Conservation (phyloP, 2,113 vertebrate genomes). For the Sorex fumeus region DNA sequence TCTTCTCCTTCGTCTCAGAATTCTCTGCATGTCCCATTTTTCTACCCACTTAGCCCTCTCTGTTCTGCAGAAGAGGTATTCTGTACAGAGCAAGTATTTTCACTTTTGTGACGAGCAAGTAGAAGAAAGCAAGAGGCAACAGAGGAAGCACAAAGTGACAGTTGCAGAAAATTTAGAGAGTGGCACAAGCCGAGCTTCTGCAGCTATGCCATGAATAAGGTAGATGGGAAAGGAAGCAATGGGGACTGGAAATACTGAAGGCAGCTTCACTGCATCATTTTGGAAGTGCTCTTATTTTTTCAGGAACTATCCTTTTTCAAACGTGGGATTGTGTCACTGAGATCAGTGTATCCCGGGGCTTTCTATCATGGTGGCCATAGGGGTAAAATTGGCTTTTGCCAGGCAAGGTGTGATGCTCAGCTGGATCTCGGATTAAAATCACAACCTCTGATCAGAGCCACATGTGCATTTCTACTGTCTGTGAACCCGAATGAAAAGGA, state of each 20-base stretch:
- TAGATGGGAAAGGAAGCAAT: background rate
- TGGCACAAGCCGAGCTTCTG: rapidly evolving
- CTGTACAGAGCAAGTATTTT: background rate
- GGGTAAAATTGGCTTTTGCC: background rate
- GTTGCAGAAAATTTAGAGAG: background rate
- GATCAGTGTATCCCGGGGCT: background rate
- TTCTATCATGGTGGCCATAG: background rate
- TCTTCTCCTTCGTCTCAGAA: background rate
- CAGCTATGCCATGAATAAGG: background rate
- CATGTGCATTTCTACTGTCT: background rate
- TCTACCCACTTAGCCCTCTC: background rate
- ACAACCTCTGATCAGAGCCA: background rate
- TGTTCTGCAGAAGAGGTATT: background rate
- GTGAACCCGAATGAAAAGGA: background rate
- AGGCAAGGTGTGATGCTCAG: background rate
- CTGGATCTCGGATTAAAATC: background rate
- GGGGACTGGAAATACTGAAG: background rate
- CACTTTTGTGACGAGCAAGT: background rate
- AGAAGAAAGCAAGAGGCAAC: background rate
- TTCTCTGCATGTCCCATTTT: background rate
- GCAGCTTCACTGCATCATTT: background rate
- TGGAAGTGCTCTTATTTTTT: slow-evolving; percentile 26
- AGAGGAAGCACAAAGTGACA: background rate
- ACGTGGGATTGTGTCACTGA: slow-evolving; percentile 3
- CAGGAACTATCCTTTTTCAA: background rate